phyloP scores from a whole-genome alignment of 2,797 vertebrate genomes.

The Chiroxiphia lanceolata region DNA sequence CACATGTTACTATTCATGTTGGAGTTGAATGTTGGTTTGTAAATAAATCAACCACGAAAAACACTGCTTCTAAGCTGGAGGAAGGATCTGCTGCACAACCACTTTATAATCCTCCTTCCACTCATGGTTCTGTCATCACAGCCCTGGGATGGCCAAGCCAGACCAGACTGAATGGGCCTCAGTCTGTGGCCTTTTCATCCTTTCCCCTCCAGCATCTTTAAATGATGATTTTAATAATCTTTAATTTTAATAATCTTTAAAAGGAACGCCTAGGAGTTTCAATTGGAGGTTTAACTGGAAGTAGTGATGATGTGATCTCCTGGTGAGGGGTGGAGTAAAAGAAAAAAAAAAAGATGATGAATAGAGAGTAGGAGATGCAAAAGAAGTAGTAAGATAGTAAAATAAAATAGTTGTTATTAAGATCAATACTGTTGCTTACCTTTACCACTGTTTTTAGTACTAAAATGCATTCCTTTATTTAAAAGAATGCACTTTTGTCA shows the following conservation, averaged over 20 bases:
- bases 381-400: background rate
- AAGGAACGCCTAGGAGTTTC: background rate
- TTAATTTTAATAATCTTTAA: background rate
- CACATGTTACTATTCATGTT: accelerated
- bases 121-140: background rate
- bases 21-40: background rate
- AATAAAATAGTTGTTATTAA: background rate
- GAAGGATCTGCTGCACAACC: background rate
- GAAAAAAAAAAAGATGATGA: background rate
- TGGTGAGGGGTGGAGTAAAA: accelerated
- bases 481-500: background rate
- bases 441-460: accelerated
- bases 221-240: background rate
- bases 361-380: background rate
- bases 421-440: background rate
- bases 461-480: background rate
- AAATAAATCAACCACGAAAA: background rate
- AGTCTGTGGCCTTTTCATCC: background rate
- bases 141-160: background rate
- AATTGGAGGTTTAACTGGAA: background rate
- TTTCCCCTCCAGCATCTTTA: background rate
- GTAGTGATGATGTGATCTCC: background rate
- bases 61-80: background rate
- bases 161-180: background rate
- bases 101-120: background rate